Evolutionary conservation across 2,888 invertebrate genomes (phyloP).

Genomic region (Andrena flavipes): DNA sequence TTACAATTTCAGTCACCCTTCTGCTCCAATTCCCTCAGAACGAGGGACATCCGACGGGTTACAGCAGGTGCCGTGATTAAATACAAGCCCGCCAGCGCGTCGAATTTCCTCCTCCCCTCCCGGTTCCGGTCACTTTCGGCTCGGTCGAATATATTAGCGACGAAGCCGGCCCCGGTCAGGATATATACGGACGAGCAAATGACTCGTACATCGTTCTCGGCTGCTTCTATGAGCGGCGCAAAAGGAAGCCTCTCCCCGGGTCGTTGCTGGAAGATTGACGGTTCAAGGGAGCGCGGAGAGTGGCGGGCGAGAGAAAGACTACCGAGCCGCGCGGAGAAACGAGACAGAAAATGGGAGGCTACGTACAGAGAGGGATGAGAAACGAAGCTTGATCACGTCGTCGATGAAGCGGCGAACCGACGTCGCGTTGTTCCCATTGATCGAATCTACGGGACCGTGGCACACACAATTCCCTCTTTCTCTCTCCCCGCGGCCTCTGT

Average conservation of each 20-base stretch:
- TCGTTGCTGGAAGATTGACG: slow-evolving; percentile 56
- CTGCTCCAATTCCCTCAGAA: slow-evolving; percentile 21
- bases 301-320: background rate
- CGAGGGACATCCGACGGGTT: slow-evolving; percentile 7
- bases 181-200: slow-evolving; percentile 26
- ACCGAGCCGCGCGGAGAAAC: slow-evolving; percentile 24
- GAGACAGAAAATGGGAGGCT: slow-evolving; percentile 39
- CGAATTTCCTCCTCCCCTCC: slow-evolving; percentile 6
- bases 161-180: slow-evolving; percentile 11
- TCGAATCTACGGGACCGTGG: slow-evolving; percentile 62
- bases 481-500: slow-evolving; percentile 32
- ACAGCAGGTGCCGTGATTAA: slow-evolving; percentile 42
- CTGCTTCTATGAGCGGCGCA: slow-evolving; percentile 33
- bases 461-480: slow-evolving; percentile 32
- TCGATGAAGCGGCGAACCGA: slow-evolving; percentile 68
- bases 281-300: slow-evolving; percentile 23
- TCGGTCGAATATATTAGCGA: slow-evolving; percentile 40
- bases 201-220: slow-evolving; percentile 40
- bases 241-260: slow-evolving; percentile 45
- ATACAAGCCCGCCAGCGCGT: slow-evolving; percentile 9
- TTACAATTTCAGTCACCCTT: slow-evolving; percentile 1
- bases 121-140: slow-evolving; percentile 43
- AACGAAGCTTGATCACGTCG: slow-evolving; percentile 66
- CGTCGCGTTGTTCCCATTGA: slow-evolving; percentile 67
- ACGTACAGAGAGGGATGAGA: slow-evolving; percentile 44